These are phyloP conservation scores for Argyra leucocephala DNA, from an alignment of 2,888 invertebrate genomes.

Conservation along the genomic window DNA sequence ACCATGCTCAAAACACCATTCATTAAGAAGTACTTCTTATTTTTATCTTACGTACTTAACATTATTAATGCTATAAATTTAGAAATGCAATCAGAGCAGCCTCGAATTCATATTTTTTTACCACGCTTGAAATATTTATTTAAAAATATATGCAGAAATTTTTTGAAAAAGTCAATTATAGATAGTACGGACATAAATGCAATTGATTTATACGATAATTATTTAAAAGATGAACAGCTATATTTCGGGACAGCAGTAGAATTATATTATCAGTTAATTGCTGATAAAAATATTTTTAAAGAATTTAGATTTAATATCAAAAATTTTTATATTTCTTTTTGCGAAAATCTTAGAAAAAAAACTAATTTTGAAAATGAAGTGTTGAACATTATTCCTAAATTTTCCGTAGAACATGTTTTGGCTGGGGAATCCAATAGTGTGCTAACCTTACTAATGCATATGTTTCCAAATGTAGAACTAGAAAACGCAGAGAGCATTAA, in stretches of 20 bases:
- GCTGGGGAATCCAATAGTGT: no score
- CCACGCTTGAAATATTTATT: constrained; percentile 2
- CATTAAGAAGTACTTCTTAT: background rate
- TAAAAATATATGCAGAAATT: background rate
- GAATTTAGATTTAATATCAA: background rate
- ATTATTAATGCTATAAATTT: constrained; percentile 2
- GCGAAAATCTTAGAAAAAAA: constrained; percentile 5
- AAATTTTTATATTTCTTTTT: constrained; percentile 9
- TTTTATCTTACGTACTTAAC: constrained; percentile 12
- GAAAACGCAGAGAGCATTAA: constrained; percentile 10
- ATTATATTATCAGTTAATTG: background rate
- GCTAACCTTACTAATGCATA: background rate
- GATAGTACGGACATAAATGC: background rate
- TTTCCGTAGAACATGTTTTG: constrained; percentile 2
- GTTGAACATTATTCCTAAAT: constrained; percentile 11
- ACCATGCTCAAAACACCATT: background rate
- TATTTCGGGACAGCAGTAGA: constrained; percentile 1
- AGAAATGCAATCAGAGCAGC: constrained; percentile 9
- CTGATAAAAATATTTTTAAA: background rate
- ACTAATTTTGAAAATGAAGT: constrained; percentile 12
- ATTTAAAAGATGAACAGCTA: constrained; percentile 4
- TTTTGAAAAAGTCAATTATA: background rate
- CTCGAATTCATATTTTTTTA: constrained; percentile 5
- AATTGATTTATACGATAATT: background rate
- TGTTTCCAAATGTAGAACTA: constrained; percentile 12